Evolutionary conservation across 2,113 vertebrate genomes (phyloP), one percentile per base, ranked within the genome.

Genomic region (Mandrillus leucophaeus): DNA sequence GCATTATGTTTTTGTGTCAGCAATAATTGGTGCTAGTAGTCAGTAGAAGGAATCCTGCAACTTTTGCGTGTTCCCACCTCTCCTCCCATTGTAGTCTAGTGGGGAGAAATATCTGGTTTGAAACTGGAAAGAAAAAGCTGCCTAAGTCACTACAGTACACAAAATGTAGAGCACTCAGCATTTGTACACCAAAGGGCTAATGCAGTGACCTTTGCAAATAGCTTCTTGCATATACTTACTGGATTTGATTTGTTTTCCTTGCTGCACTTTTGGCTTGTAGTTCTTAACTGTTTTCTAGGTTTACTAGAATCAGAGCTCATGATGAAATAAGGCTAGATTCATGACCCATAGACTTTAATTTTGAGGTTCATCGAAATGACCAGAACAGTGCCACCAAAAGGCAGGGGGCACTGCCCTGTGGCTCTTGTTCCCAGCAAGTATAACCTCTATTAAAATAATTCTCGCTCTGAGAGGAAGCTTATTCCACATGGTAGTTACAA

Each of bases 401-500:
- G 48, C 23, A 16, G 64, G 45, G 5, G 43, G 40, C 61, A 43
- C 32, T 55, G 45, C 25, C 38, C 82, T 50, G 13, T 23, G 3
- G 30, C 4, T 64, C 64, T 72, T 35, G 17, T 75, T 94, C 10
- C 55, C 64, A 92, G 22, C 14, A 84, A 85, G n/a, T 40, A 14
- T 40, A 78, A n/a, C 16, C 9, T 55, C 45, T 79, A 27, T 12
- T 23, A 40, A 95, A 96, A 92, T 76, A 50, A 87, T 43, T 72
- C 70, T 83, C 38, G 32, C n/a, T 32, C 73, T 72, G 55, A 70
- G 30, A 79, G 27, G 45, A 83, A 76, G 20, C 12, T 84, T 48
- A 83, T 90, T 92, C 30, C 88, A 52, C 85, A 70, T 84, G 27
- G 92, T 38, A 40, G 38, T 86, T 79, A 89, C 45, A 94, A 96